These are phyloP conservation scores for Noctua fimbriata DNA, from an alignment of 2,888 invertebrate genomes.

Conservation along the genomic window DNA sequence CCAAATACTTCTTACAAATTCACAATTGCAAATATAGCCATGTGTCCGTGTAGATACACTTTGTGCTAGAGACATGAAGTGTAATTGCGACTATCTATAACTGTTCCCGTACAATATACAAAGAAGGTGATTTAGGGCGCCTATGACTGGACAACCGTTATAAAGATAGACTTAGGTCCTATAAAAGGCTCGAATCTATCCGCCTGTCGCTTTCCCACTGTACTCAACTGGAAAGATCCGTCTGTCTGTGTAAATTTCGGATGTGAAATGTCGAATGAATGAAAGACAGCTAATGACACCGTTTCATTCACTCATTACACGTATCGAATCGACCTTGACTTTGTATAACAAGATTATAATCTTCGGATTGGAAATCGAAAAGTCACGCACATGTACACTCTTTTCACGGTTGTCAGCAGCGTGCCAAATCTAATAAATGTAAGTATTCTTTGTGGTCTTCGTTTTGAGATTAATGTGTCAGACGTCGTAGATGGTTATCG, in stretches of 20 bases:
- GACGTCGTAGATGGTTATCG: slow-evolving; percentile 59
- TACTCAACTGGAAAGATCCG: slow-evolving; percentile 48
- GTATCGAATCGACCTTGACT: slow-evolving; percentile 79
- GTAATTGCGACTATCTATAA: slow-evolving; percentile 38
- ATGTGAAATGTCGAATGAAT: slow-evolving; percentile 46
- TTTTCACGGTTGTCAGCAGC: slow-evolving; percentile 79
- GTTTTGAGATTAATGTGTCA: slow-evolving; percentile 82
- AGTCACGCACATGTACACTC: slow-evolving; percentile 78
- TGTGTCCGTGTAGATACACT: neutral
- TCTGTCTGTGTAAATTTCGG: slow-evolving; percentile 38
- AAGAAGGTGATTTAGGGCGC: slow-evolving; percentile 77
- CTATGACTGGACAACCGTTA: slow-evolving; percentile 75
- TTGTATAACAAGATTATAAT: slow-evolving; percentile 75
- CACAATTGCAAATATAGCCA: neutral
- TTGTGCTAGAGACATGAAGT: slow-evolving; percentile 26
- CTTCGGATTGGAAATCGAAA: slow-evolving; percentile 79
- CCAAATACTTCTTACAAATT: neutral
- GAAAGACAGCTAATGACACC: slow-evolving; percentile 53
- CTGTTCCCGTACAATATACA: slow-evolving; percentile 59
- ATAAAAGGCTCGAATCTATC: slow-evolving; percentile 61
- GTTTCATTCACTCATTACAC: slow-evolving; percentile 59
- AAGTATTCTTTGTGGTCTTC: slow-evolving; percentile 73
- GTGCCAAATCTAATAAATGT: slow-evolving; percentile 81
- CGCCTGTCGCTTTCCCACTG: slow-evolving; percentile 45
- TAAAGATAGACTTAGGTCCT: slow-evolving; percentile 71